phyloP scores from a whole-genome alignment of 2,888 invertebrate genomes.

The Euclidia mi region DNA sequence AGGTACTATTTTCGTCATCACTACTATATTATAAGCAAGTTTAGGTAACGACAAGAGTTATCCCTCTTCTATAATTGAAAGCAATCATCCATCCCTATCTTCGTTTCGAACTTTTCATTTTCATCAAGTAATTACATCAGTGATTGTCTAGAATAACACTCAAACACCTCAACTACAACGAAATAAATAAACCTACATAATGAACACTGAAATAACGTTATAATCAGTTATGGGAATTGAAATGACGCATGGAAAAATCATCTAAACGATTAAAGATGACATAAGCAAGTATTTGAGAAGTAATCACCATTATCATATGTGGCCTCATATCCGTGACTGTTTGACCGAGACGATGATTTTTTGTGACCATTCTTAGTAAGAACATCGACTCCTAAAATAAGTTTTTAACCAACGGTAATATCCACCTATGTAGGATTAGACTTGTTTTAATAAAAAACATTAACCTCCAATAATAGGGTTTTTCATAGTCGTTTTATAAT shows the following conservation, averaged over 20 bases:
- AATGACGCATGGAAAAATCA: slow-evolving; percentile 13
- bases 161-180: too few relatives aligned
- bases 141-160: too few relatives aligned
- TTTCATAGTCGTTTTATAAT: too few relatives aligned
- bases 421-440: neutral
- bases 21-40: too few relatives aligned
- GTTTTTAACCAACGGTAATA: slow-evolving; percentile 6
- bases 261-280: slow-evolving; percentile 23
- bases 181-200: too few relatives aligned
- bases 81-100: too few relatives aligned
- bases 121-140: too few relatives aligned
- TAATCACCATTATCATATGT: slow-evolving; percentile 14
- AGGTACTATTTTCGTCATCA: too few relatives aligned
- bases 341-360: slow-evolving; percentile 14
- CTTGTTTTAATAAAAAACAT: neutral
- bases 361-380: slow-evolving; percentile 8
- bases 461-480: neutral
- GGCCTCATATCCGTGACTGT: slow-evolving; percentile 21
- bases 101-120: too few relatives aligned
- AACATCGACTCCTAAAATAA: neutral
- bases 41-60: too few relatives aligned
- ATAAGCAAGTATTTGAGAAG: slow-evolving; percentile 31
- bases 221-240: neutral
- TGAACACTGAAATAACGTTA: neutral
- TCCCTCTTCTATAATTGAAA: too few relatives aligned